Conservation (phyloP, 2,113 vertebrate species). For the western clawed frog (Xenopus tropicalis) region DNA sequence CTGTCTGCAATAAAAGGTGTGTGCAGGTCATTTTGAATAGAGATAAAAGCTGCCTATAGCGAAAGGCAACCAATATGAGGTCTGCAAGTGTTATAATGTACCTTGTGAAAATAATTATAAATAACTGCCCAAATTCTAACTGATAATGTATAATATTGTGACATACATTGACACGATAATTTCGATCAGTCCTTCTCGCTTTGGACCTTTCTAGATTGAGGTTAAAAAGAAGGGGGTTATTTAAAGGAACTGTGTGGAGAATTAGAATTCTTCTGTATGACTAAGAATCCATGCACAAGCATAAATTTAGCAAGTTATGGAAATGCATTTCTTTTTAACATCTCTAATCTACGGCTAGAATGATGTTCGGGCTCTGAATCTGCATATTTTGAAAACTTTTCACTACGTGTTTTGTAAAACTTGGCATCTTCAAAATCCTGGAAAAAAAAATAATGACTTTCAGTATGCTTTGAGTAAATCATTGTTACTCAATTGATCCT, state of each 20-base stretch:
- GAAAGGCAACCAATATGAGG: not conserved
- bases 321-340: conserved; percentile 15
- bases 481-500: not conserved
- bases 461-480: not conserved
- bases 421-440: not conserved
- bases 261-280: conserved; percentile 14
- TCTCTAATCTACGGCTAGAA: not conserved
- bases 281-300: not conserved
- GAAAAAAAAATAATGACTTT: not conserved
- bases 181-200: not conserved
- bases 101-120: not conserved
- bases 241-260: not conserved
- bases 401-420: not conserved
- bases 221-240: not conserved
- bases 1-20: conserved; percentile 7
- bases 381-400: conserved; percentile 8
- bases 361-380: not conserved
- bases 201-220: conserved; percentile 9
- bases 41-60: conserved; percentile 4
- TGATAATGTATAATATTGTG: not conserved
- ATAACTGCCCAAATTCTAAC: not conserved
- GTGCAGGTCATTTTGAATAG: conserved; percentile 18
- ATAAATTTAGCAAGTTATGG: conserved; percentile 8
- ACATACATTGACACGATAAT: not conserved
- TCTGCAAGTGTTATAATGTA: not conserved